Conservation (phyloP, 1,140 invertebrate genomes). For the Arctopsyche grandis region DNA sequence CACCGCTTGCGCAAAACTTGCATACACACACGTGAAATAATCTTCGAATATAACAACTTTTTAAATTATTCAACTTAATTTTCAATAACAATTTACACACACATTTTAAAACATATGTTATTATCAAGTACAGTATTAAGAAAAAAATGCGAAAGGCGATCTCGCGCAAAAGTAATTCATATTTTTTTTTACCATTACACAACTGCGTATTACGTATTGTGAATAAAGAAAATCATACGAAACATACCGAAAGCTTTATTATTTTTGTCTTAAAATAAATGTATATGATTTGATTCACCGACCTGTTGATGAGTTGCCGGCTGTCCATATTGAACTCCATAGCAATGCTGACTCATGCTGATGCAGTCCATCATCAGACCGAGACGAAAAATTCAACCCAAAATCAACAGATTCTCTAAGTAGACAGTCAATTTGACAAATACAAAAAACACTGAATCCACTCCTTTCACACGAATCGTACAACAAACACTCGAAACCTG, state of each 20-base stretch:
- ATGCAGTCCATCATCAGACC: conserved; percentile 49
- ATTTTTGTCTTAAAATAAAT: neutral
- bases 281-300: neutral
- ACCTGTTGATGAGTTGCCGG: conserved; percentile 37
- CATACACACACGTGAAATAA: neutral
- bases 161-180: neutral
- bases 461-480: too few relatives aligned
- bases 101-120: conserved; percentile 15
- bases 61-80: conserved; percentile 26
- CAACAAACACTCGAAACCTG: too few relatives aligned
- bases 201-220: neutral
- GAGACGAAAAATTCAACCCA: neutral
- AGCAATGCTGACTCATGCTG: conserved; percentile 49
- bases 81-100: conserved; percentile 19
- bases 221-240: neutral
- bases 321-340: conserved; percentile 49
- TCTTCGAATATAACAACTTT: conserved; percentile 17
- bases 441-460: too few relatives aligned
- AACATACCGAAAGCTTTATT: neutral
- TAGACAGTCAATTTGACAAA: neutral
- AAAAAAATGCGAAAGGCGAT: neutral
- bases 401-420: neutral
- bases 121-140: neutral
- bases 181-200: neutral
- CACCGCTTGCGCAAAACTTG: neutral